Evolutionary conservation across 2,888 invertebrate genomes (phyloP), one percentile per base, ranked within the genome.

Genomic region (Celastrina argiolus): DNA sequence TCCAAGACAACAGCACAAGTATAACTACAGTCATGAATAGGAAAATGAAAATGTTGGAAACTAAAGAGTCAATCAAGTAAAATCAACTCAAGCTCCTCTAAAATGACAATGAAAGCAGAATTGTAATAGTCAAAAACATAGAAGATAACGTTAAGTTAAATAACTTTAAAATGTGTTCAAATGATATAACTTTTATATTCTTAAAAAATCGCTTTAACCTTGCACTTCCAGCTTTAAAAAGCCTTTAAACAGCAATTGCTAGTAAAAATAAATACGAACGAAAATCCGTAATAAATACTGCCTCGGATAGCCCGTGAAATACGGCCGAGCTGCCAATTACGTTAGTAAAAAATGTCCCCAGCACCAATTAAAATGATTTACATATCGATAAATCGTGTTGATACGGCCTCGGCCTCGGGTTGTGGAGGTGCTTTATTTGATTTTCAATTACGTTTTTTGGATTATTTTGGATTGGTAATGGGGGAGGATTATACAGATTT

Each of bases 291-390:
- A 51, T 26, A 51, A 51, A 51, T 51, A 51, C 22, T 51, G 51
- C 22, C 22, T 51, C 12, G 51, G 22, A 51, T 51, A 51, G 51
- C 51, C 51, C 51, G 82, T 88, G 88, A 88, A 84, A 84, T 85
- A 89, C 81, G 85, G 78, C 77, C 78, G 74, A 81, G 76, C 83
- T 87, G 88, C 88, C 89, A 90, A 90, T 90, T 89, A 88, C 83
- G 84, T 81, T 73, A 75, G 72, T 84, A 87, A 90, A 88, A 89
- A 89, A 88, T 83, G 85, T 86, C 87, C 85, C 81, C 78, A 82
- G 80, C 83, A 73, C 88, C 90, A 88, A 90, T 90, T 90, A 89
- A 90, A 89, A 86, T 90, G 90, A 90, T 90, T 90, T 90, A 90
- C 88, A 88, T 85, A 81, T 85, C 88, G 82, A 90, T 90, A 90